These are phyloP conservation scores for Pungitius pungitius DNA, from an alignment of 2,113 vertebrate genomes.

Conservation along the genomic window DNA sequence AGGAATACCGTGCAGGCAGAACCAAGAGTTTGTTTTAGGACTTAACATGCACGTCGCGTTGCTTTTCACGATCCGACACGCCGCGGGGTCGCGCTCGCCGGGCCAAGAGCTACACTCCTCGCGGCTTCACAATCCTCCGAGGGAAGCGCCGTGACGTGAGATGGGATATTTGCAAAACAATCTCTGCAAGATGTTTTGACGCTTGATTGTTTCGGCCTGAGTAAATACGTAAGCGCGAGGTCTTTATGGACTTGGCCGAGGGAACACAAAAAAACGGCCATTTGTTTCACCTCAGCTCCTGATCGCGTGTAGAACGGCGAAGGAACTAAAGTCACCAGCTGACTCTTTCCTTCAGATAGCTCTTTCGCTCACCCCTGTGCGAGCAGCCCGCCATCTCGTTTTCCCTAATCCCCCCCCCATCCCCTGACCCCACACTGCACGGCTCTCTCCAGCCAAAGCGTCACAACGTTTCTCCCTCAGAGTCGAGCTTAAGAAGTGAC, in stretches of 20 bases:
- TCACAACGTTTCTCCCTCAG: slow-evolving; percentile 57
- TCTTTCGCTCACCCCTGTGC: slow-evolving; percentile 41
- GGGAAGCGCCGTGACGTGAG: neutral
- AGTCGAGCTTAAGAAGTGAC: slow-evolving; percentile 80
- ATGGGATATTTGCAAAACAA: slow-evolving; percentile 45
- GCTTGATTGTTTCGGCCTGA: slow-evolving; percentile 34
- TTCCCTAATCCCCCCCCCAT: slow-evolving; percentile 68
- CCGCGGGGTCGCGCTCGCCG: slow-evolving; percentile 12
- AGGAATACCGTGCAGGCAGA: slow-evolving; percentile 35
- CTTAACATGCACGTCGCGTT: slow-evolving; percentile 27
- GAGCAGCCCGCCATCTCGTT: slow-evolving; percentile 55
- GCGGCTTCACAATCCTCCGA: slow-evolving; percentile 30
- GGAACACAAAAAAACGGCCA: slow-evolving; percentile 20
- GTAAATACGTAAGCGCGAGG: slow-evolving; percentile 32
- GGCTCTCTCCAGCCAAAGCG: slow-evolving; percentile 64
- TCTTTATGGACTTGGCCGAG: slow-evolving; percentile 17
- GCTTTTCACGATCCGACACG: slow-evolving; percentile 19
- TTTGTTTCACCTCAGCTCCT: neutral
- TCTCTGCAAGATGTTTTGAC: slow-evolving; percentile 40
- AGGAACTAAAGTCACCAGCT: slow-evolving; percentile 21
- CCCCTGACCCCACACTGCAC: slow-evolving; percentile 70
- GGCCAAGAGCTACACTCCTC: slow-evolving; percentile 48
- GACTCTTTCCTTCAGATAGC: slow-evolving; percentile 39
- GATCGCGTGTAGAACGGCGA: neutral
- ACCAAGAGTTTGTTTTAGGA: slow-evolving; percentile 44